phyloP scores from a whole-genome alignment of 2,113 vertebrate genomes.

The Nesogale talazaci region DNA sequence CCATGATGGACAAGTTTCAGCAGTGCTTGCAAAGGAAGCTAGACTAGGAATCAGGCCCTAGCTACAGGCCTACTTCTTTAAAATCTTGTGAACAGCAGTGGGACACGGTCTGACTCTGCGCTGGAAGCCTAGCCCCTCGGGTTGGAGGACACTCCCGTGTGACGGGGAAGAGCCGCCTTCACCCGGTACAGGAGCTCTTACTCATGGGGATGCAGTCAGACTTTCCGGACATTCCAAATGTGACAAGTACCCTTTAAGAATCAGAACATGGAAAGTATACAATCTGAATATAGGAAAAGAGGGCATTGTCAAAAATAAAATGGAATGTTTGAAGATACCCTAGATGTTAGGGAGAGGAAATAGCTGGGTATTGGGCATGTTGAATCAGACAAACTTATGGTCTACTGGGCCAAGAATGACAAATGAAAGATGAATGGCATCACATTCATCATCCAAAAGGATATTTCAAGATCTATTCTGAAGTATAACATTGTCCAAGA shows the following conservation, averaged over 20 bases:
- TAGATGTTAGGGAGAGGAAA: neutral
- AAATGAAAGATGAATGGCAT: neutral
- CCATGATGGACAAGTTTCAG: neutral
- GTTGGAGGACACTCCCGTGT: neutral
- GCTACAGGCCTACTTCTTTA: neutral
- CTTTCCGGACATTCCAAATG: neutral
- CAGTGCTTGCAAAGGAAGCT: neutral
- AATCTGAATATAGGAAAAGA: neutral
- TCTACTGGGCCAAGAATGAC: neutral
- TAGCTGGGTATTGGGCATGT: neutral
- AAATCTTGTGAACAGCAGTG: neutral
- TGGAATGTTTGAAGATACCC: neutral
- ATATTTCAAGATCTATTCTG: neutral
- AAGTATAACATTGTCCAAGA: neutral
- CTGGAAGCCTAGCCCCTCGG: neutral
- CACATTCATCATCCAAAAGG: neutral
- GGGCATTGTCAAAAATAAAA: neutral
- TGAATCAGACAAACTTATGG: neutral
- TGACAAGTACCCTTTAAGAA: neutral
- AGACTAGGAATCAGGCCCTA: neutral
- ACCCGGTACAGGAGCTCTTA: neutral
- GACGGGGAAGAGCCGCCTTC: neutral
- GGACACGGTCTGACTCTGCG: neutral
- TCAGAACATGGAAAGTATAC: neutral
- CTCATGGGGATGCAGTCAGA: neutral